These are phyloP conservation scores for Sinocyclocheilus grahami DNA, from an alignment of 2,113 vertebrate species.

Conservation along the genomic window DNA sequence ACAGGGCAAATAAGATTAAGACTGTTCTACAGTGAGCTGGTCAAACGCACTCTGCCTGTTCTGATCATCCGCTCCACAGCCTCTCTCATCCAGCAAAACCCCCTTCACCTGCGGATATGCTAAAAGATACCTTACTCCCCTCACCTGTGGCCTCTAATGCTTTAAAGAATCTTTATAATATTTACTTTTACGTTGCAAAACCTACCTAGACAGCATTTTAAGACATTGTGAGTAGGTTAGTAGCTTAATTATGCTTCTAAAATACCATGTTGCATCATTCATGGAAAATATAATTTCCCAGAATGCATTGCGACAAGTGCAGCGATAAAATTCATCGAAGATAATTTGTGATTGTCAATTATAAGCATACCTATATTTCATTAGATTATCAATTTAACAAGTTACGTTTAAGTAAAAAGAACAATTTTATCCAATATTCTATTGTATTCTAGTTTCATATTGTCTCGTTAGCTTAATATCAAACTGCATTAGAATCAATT, in stretches of 20 bases:
- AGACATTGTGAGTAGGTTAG: not conserved
- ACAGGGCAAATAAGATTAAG: slow-evolving; percentile 41
- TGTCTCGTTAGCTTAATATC: too few species aligned
- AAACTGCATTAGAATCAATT: too few species aligned
- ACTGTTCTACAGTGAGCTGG: slow-evolving; percentile 23
- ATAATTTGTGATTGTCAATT: too few species aligned
- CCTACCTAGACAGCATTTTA: not conserved
- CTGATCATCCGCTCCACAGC: slow-evolving; percentile 11
- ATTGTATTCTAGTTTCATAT: too few species aligned
- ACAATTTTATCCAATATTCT: not conserved
- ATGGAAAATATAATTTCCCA: too few species aligned
- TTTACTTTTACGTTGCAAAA: too few species aligned
- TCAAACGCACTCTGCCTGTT: slow-evolving; percentile 32
- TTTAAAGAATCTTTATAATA: not conserved
- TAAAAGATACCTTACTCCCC: not conserved
- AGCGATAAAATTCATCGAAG: too few species aligned
- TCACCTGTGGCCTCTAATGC: not conserved
- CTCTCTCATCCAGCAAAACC: slow-evolving; percentile 20
- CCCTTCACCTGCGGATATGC: not conserved
- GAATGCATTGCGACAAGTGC: too few species aligned
- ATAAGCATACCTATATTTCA: too few species aligned
- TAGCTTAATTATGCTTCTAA: not conserved
- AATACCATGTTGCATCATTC: too few species aligned
- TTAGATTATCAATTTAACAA: not conserved
- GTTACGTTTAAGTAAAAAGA: not conserved